Evolutionary conservation across 2,888 invertebrate genomes (phyloP).

Genomic region (Pseudococcus viburni): DNA sequence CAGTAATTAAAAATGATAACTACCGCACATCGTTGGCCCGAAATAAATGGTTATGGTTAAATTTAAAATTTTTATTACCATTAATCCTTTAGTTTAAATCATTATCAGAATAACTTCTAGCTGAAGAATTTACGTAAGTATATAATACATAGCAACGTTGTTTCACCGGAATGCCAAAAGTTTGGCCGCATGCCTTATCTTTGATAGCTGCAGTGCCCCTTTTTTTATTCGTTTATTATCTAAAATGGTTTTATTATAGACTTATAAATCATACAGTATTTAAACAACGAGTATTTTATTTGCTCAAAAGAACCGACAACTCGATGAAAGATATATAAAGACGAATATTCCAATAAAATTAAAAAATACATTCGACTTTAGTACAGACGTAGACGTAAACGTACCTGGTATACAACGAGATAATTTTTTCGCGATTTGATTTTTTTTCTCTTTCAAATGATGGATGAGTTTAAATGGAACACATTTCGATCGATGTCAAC

Average conservation of each 20-base stretch:
- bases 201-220: constrained; percentile 23
- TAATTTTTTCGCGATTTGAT: background rate
- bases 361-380: background rate
- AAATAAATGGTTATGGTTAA: constrained; percentile 31
- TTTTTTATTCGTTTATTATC: constrained; percentile 57
- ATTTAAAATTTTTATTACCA: constrained; percentile 32
- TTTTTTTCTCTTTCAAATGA: background rate
- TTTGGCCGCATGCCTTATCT: constrained; percentile 60
- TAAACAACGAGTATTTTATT: constrained; percentile 54
- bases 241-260: constrained; percentile 63
- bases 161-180: constrained; percentile 56
- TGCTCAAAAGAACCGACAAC: constrained; percentile 59
- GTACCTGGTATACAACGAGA: background rate
- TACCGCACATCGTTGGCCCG: background rate
- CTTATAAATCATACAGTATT: constrained; percentile 62
- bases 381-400: background rate
- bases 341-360: constrained; percentile 49
- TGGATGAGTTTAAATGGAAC: constrained; percentile 42
- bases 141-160: constrained; percentile 43
- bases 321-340: constrained; percentile 40
- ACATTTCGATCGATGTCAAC: constrained; percentile 46
- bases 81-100: background rate
- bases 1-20: constrained; percentile 4
- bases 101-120: constrained; percentile 45
- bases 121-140: constrained; percentile 30